Evolutionary conservation across 2,113 vertebrate genomes (phyloP).

Genomic region (Hippocampus barbouri): DNA sequence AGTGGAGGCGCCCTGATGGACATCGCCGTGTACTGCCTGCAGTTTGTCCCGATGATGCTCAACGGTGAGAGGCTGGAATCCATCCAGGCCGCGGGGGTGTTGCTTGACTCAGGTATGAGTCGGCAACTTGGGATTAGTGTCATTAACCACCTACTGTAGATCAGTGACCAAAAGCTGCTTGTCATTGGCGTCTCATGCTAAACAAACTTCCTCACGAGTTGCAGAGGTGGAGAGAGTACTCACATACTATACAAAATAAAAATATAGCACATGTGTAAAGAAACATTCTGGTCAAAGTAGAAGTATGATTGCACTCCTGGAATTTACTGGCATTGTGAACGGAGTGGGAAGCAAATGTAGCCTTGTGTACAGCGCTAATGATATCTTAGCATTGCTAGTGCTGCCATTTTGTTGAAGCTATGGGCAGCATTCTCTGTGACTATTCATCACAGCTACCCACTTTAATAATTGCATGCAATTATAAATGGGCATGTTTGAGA

Average conservation of each 20-base stretch:
- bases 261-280: too few species aligned
- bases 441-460: too few species aligned
- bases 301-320: neutral
- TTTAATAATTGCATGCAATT: too few species aligned
- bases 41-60: constrained; percentile 79
- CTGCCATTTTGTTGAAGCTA: too few species aligned
- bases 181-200: neutral
- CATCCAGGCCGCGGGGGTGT: constrained; percentile 58
- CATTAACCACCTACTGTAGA: constrained; percentile 25
- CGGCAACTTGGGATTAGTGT: constrained; percentile 17
- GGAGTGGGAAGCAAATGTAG: too few species aligned
- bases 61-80: constrained; percentile 68
- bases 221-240: neutral
- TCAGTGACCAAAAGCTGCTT: constrained; percentile 12
- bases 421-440: too few species aligned
- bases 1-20: constrained; percentile 62
- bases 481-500: too few species aligned
- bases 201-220: constrained; percentile 20
- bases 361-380: too few species aligned
- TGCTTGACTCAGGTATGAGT: constrained; percentile 67
- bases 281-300: neutral
- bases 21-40: constrained; percentile 73
- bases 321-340: too few species aligned
- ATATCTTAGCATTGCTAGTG: too few species aligned
- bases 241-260: neutral